Base-by-base conservation (phyloP, 2,113 vertebrate species). In the Thalassarche chlororhynchos region DNA sequence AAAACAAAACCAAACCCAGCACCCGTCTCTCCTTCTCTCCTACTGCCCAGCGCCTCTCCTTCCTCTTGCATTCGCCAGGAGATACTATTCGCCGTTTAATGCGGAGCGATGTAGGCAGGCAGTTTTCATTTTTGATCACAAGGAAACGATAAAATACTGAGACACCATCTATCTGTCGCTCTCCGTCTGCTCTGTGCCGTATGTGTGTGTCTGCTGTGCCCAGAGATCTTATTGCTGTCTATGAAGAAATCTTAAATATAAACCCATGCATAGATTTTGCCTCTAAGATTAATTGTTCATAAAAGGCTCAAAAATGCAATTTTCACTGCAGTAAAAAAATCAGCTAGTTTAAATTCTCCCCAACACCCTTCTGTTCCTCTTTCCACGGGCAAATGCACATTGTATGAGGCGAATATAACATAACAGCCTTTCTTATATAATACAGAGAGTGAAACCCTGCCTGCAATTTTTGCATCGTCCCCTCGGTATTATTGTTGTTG, bases 101-200 rank as follows among this genome's bases (percentile, higher is more conserved):
- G 46, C 21, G 1, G 71, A 34, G 66, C 5, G 47, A 88, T 93
- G 93, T 25, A 25, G 93, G 79, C 87, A 88, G 78, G 74, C 96
- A 75, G 87, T 79, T 94, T 72, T 80, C 93, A 68, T 91, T 72
- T 87, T n/a, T 44, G 69, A 94, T 75, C 60, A 9, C 85, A 54
- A 89, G 94, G 84, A 94, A 93, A 75, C 24, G 65, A 86, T 70
- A 46, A 75, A 93, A 83, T 8, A 28, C 16, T 7, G 80, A 34
- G 94, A 55, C 94, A 58, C 71, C 84, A 66, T 78, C 89, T 36
- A 44, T 54, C 84, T 23, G 28, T 10, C 17, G 38, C 71, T 31
- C 36, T 10, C 23, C 4, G 66, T 34, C 69, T 26, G 76, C 84
- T 58, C 61, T 9, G 42, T 5, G 55, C 54, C 15, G n/a, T 17